Conservation (phyloP, 2,113 vertebrate genomes). For the Drymodes brunneopygia region DNA sequence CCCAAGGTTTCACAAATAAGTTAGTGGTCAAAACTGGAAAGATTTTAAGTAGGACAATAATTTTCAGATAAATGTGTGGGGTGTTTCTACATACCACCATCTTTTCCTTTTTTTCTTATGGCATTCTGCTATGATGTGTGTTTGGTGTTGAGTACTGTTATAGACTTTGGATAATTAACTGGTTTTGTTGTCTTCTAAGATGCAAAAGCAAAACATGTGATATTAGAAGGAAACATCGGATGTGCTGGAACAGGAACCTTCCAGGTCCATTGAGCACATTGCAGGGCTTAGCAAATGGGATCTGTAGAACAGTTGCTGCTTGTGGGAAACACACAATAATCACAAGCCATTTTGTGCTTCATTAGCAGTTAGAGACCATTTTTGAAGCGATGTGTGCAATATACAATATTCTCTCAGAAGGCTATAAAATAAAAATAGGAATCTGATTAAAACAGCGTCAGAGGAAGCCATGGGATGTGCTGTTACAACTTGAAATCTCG, state of each 20-base stretch:
- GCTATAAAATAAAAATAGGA: neutral
- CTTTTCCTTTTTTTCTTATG: neutral
- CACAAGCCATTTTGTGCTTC: neutral
- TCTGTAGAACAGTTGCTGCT: neutral
- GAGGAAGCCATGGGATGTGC: neutral
- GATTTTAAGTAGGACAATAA: neutral
- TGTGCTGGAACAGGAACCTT: neutral
- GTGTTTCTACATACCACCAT: neutral
- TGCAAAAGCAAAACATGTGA: rapidly evolving
- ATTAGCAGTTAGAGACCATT: neutral
- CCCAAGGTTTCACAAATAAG: neutral
- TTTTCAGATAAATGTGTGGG: neutral
- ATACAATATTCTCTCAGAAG: neutral
- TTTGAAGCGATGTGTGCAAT: neutral
- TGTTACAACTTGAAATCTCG: neutral
- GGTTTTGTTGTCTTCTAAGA: neutral
- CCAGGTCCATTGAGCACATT: neutral
- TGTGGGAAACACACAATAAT: neutral
- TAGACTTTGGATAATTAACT: neutral
- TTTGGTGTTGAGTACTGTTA: neutral
- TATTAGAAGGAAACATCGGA: neutral
- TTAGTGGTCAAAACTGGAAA: neutral
- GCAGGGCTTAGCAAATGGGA: neutral
- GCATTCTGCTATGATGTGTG: neutral
- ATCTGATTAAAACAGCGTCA: constrained; percentile 1